These are phyloP conservation scores for Leptoteleia sp. DNA, from an alignment of 1,140 invertebrate genomes.

Conservation along the genomic window DNA sequence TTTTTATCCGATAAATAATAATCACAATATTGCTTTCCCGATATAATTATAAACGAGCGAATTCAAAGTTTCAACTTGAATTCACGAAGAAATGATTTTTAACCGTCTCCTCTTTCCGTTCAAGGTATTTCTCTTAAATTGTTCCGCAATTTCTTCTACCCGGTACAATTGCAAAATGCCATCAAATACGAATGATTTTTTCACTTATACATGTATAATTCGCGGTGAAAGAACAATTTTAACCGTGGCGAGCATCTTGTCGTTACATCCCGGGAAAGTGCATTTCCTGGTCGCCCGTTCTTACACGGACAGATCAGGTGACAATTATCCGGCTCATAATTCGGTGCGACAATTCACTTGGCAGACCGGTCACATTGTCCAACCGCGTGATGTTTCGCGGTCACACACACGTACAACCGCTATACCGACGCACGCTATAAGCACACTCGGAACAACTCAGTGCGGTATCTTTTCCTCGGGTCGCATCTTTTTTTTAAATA, in stretches of 20 bases:
- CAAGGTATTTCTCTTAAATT: no score
- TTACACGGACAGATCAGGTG: conserved; percentile 40
- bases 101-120: no score
- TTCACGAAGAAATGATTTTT: no score
- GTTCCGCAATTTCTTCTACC: no score
- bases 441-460: conserved; percentile 7
- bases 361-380: conserved; percentile 34
- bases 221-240: conserved; percentile 35
- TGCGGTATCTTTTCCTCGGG: conserved; percentile 14
- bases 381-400: conserved; percentile 45
- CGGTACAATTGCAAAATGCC: no score
- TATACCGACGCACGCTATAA: conserved; percentile 12
- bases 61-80: no score
- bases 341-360: conserved; percentile 46
- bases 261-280: conserved; percentile 16
- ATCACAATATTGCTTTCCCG: no score
- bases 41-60: no score
- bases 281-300: conserved; percentile 44
- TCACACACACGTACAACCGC: conserved; percentile 15
- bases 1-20: no score
- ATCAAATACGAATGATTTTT: conserved; percentile 5
- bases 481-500: conserved; percentile 31
- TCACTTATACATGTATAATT: conserved; percentile 3
- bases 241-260: conserved; percentile 16
- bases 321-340: conserved; percentile 46